phyloP scores from a whole-genome alignment of 2,888 invertebrate species.

The Drosophila mercatorum region DNA sequence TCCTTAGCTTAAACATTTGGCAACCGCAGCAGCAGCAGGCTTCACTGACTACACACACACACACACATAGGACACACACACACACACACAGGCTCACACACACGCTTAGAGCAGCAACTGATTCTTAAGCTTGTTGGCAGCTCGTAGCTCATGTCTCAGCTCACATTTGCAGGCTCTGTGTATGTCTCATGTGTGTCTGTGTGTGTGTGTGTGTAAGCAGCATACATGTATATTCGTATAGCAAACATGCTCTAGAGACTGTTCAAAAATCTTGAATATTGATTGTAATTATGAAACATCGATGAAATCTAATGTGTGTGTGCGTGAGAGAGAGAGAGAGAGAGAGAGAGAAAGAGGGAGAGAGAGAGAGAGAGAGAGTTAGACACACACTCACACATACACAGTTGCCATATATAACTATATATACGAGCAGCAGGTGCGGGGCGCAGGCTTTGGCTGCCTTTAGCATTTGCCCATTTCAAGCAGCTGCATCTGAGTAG shows the following conservation, averaged over 20 bases:
- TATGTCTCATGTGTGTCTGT: neutral
- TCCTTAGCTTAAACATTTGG: constrained; percentile 80
- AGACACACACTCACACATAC: neutral
- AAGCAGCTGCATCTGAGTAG: constrained; percentile 1
- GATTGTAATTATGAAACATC: constrained; percentile 22
- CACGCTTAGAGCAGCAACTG: constrained; percentile 2
- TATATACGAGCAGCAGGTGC: constrained; percentile 26
- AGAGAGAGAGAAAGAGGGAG: neutral
- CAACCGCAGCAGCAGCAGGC: constrained; percentile 62
- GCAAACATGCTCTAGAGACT: neutral
- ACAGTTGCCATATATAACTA: neutral
- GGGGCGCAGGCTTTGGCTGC: constrained; percentile 13
- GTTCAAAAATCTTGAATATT: constrained; percentile 13
- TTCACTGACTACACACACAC: constrained; percentile 31
- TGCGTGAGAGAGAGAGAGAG: neutral
- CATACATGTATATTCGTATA: neutral
- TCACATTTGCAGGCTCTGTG: constrained; percentile 4
- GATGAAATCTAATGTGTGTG: neutral
- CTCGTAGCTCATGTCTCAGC: constrained; percentile 11
- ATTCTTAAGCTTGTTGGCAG: constrained; percentile 14
- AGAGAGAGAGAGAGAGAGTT: neutral
- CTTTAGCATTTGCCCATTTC: constrained; percentile 3
- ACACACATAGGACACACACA: constrained; percentile 17
- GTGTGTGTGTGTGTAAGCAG: neutral
- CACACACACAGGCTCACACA: constrained; percentile 15